Evolutionary conservation across 2,888 invertebrate species (phyloP).

Genomic region (Rhagophthalmus giganteus): DNA sequence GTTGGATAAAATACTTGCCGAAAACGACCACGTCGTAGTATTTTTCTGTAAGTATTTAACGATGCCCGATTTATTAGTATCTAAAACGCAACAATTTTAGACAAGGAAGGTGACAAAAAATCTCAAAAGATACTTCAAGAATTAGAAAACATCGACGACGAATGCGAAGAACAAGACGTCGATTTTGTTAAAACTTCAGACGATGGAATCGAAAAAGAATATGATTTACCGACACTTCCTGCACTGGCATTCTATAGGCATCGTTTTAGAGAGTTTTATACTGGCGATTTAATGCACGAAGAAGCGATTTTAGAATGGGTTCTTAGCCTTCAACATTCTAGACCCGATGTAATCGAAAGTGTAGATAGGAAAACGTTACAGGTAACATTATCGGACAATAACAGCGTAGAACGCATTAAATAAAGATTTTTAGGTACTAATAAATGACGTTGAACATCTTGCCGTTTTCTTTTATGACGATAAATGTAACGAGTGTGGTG

Average conservation of each 20-base stretch:
- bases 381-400: too few relatives aligned
- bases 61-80: not conserved
- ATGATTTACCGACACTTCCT: slow-evolving; percentile 79
- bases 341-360: slow-evolving; percentile 87
- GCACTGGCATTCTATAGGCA: slow-evolving; percentile 85
- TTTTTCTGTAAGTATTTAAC: slow-evolving; percentile 81
- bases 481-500: slow-evolving; percentile 81
- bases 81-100: slow-evolving; percentile 54
- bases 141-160: slow-evolving; percentile 90
- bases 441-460: slow-evolving; percentile 87
- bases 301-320: slow-evolving; percentile 89
- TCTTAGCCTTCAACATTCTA: slow-evolving; percentile 79
- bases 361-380: slow-evolving; percentile 89
- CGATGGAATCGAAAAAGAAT: slow-evolving; percentile 83
- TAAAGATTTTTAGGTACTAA: slow-evolving; percentile 69
- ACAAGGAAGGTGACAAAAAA: slow-evolving; percentile 87
- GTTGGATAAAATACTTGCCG: slow-evolving; percentile 86
- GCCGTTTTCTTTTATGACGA: slow-evolving; percentile 92
- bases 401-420: too few relatives aligned
- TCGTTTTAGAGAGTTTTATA: slow-evolving; percentile 85
- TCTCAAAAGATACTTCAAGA: slow-evolving; percentile 86
- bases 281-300: slow-evolving; percentile 89
- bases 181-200: slow-evolving; percentile 92
- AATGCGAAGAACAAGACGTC: slow-evolving; percentile 88
- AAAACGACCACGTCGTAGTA: slow-evolving; percentile 87